Base-by-base conservation (phyloP, 2,797 vertebrate genomes). In the Fratercula arctica region DNA sequence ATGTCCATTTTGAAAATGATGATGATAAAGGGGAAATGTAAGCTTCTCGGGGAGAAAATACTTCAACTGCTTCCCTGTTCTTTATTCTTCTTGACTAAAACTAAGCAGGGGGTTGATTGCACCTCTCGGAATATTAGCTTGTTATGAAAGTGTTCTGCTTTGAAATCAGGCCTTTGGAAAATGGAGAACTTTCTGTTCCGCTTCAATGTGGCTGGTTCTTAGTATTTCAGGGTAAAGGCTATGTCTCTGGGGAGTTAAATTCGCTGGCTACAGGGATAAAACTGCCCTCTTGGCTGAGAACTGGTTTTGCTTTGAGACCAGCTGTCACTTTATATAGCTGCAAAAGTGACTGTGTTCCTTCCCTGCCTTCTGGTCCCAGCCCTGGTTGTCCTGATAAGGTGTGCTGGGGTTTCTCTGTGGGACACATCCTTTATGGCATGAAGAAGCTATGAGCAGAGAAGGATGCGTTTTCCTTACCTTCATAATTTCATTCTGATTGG, bases 321-420 rank as follows among this genome's bases (percentile, higher is more conserved):
- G 1, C 20, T 46, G 0, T 53, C 25, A 3, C 35, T 88, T 68
- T n/a, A 46, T 35, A 28, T 26, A 57, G 68, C 61, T 1, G 7
- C 31, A 13, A 7, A 61, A 41, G 18, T n/a, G 70, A 14, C 16
- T 37, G 13, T 19, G 14, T 57, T 73, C 17, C 26, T 57, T 73
- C 17, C 26, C 17, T 29, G 69, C 1, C 1, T 60, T 73, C 23
- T 75, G 45, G 7, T 43, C 29, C 43, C 23, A 45, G 37, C 28
- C 26, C 21, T 56, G 37, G 35, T 11, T 66, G n/a, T 64, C 56
- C 60, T 84, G 73, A 11, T 61, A 11, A n/a, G 21, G 35, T 60
- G 25, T 59, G 19, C 39, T 70, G 57, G 9, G 66, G 1, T 35
- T 75, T 73, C 74, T 70, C 50, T 4, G 0, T 8, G 16, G 50